Evolutionary conservation across 2,888 invertebrate genomes (phyloP).

Genomic region (Pristionchus japonicus): DNA sequence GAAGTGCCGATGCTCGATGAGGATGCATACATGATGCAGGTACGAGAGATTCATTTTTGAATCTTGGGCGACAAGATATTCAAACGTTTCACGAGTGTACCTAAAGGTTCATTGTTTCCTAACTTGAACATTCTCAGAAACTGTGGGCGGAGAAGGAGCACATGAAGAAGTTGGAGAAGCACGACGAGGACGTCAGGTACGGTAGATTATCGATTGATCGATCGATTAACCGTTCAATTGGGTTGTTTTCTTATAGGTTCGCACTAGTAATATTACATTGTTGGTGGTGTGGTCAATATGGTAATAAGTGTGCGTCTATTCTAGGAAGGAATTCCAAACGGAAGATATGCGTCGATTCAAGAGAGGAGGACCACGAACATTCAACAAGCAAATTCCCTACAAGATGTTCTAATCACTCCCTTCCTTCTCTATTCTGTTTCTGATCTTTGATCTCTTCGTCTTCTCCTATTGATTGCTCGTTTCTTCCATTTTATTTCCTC

Average conservation of each 20-base stretch:
- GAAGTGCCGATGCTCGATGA: constrained; percentile 73
- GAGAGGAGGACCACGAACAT: constrained; percentile 59
- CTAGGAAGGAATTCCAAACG: constrained; percentile 51
- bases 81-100: not conserved
- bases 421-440: not conserved
- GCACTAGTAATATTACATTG: not conserved
- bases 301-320: not conserved
- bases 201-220: not conserved
- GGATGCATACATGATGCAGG: constrained; percentile 72
- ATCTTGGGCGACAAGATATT: too few relatives aligned
- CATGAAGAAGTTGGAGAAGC: constrained; percentile 59
- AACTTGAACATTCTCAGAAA: constrained; percentile 53
- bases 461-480: not conserved
- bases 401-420: constrained; percentile 16
- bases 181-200: constrained; percentile 40
- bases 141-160: constrained; percentile 72
- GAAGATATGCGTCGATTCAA: constrained; percentile 59
- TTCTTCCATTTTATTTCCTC: not conserved
- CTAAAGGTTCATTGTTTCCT: not conserved
- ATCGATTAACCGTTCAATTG: not conserved
- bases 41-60: not conserved
- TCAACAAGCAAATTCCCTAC: constrained; percentile 53
- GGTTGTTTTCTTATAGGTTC: not conserved
- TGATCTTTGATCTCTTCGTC: not conserved
- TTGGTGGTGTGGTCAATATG: not conserved